Evolutionary conservation across 2,797 vertebrate genomes (phyloP).

Genomic region (Oreochromis grahami): DNA sequence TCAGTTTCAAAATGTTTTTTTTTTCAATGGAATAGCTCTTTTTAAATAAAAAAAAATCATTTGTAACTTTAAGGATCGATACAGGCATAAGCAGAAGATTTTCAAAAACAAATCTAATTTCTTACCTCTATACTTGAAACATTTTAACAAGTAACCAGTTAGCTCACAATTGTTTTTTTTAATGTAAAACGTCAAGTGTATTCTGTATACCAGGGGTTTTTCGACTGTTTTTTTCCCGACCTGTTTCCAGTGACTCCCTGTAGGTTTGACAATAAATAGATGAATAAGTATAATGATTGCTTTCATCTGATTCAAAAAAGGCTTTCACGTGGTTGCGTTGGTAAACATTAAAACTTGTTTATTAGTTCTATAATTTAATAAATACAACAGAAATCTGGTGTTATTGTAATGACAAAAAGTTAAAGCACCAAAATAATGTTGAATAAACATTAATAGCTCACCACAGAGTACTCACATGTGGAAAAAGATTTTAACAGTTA

Average conservation of each 20-base stretch:
- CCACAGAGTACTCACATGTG: neutral
- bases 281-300: neutral
- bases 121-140: neutral
- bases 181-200: neutral
- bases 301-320: neutral
- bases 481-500: neutral
- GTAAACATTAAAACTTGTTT: neutral
- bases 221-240: neutral
- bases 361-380: neutral
- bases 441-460: neutral
- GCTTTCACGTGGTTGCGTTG: neutral
- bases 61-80: neutral
- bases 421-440: neutral
- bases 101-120: neutral
- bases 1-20: neutral
- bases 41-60: fast-evolving
- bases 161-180: neutral
- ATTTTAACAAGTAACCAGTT: neutral
- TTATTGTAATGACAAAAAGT: neutral
- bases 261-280: neutral
- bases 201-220: neutral
- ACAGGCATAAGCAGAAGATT: neutral
- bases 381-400: neutral
- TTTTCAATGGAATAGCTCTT: neutral
- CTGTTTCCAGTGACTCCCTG: neutral